phyloP scores from a whole-genome alignment of 1,140 invertebrate genomes.

The Drosophila rhopaloa region DNA sequence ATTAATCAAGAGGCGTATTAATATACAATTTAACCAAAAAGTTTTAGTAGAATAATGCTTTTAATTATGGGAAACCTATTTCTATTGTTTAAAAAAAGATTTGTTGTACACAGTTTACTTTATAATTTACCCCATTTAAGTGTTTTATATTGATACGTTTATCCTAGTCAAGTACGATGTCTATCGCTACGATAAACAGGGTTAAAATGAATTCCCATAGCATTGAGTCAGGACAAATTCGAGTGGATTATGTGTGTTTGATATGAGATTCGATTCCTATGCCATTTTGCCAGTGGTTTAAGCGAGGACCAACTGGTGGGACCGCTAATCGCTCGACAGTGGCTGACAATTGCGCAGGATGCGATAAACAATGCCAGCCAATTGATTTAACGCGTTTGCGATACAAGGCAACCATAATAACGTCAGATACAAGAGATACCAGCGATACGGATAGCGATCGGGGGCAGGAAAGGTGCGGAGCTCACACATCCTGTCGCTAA shows the following conservation, averaged over 20 bases:
- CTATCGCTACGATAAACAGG: no score
- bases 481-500: conserved; percentile 58
- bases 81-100: no score
- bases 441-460: neutral
- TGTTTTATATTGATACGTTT: no score
- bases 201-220: neutral
- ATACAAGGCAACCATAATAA: conserved; percentile 17
- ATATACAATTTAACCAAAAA: no score
- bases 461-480: conserved; percentile 5
- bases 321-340: conserved; percentile 5
- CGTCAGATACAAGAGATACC: conserved; percentile 2
- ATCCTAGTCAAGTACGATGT: no score
- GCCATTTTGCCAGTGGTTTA: neutral
- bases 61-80: no score
- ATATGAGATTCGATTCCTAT: neutral
- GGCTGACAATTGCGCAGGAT: conserved; percentile 46
- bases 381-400: conserved; percentile 51
- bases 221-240: neutral
- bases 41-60: no score
- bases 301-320: neutral
- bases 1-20: no score
- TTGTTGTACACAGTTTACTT: no score
- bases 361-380: conserved; percentile 47
- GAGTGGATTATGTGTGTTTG: neutral
- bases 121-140: no score